These are phyloP conservation scores for Lepidochitona cinerea DNA, from an alignment of 2,888 invertebrate species.

Conservation along the genomic window DNA sequence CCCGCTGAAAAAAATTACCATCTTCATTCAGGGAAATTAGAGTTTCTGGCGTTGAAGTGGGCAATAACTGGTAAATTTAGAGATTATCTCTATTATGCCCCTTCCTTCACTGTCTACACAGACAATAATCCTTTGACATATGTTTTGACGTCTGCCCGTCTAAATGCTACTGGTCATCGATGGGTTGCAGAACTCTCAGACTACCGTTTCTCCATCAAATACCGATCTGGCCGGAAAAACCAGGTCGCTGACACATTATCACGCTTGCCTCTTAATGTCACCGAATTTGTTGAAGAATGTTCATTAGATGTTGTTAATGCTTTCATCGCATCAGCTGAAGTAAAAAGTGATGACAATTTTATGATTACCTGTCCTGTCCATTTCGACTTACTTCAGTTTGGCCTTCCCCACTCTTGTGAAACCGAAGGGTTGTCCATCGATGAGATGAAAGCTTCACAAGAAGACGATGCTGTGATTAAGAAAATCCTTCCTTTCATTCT, in stretches of 20 bases:
- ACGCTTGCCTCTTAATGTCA: background rate
- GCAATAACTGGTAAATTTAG: conserved; percentile 19
- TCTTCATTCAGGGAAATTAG: conserved; percentile 9
- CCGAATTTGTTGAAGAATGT: background rate
- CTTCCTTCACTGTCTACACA: background rate
- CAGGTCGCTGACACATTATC: conserved; percentile 17
- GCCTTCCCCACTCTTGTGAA: background rate
- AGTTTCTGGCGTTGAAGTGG: conserved; percentile 25
- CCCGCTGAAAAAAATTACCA: conserved; percentile 20
- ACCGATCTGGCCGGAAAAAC: conserved; percentile 13
- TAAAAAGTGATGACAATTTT: background rate
- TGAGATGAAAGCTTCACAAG: background rate
- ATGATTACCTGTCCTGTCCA: background rate
- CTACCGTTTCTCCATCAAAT: conserved; percentile 11
- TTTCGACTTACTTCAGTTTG: background rate
- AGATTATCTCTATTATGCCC: conserved; percentile 17
- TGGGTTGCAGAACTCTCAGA: conserved; percentile 19
- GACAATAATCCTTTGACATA: conserved; percentile 21
- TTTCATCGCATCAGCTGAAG: background rate
- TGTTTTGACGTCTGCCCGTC: conserved; percentile 14
- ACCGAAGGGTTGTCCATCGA: background rate
- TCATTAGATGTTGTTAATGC: background rate
- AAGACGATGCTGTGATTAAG: background rate
- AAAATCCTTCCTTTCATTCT: background rate
- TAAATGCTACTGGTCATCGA: conserved; percentile 23